Conservation (phyloP, 2,113 vertebrate genomes). For the Microcebus ravelobensis region DNA sequence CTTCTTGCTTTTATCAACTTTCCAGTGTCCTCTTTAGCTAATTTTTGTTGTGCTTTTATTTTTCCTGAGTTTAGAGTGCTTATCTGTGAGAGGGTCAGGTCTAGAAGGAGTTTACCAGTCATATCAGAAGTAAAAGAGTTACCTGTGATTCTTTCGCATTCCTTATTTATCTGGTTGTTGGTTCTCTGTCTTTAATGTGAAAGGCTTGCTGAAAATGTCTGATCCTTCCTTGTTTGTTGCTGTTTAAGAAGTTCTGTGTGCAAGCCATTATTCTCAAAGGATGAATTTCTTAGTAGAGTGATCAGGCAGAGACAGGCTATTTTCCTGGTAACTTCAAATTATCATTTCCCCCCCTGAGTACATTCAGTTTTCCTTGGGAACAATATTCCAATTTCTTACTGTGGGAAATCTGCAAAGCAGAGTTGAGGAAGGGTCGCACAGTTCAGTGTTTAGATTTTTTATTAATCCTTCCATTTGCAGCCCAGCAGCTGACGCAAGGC, state of each 20-base stretch:
- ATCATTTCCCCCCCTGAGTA: not conserved
- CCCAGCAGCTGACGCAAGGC: not conserved
- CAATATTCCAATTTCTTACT: not conserved
- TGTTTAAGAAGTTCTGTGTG: not conserved
- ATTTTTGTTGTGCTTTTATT: too few relatives aligned
- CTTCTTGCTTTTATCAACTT: not conserved
- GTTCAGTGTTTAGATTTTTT: not conserved
- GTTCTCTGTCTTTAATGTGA: not conserved
- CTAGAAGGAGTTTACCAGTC: not conserved
- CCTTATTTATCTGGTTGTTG: not conserved
- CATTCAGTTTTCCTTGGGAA: not conserved
- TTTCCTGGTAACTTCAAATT: not conserved
- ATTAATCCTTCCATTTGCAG: not conserved
- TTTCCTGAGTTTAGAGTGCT: not conserved
- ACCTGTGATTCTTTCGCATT: not conserved
- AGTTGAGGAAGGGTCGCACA: not conserved
- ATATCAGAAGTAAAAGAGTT: not conserved
- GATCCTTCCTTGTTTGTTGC: not conserved
- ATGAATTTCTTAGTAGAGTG: not conserved
- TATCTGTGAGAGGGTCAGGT: not conserved
- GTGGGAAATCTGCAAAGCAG: not conserved
- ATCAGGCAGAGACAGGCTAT: not conserved
- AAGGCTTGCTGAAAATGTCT: not conserved
- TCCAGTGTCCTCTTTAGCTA: not conserved
- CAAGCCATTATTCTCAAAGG: not conserved